Percentiles rank a stretch among this genome's conserved stretches.
These are phyloP conservation scores for Nymphalis io DNA, from an alignment of 1,140 invertebrate genomes.

Conservation along the genomic window DNA sequence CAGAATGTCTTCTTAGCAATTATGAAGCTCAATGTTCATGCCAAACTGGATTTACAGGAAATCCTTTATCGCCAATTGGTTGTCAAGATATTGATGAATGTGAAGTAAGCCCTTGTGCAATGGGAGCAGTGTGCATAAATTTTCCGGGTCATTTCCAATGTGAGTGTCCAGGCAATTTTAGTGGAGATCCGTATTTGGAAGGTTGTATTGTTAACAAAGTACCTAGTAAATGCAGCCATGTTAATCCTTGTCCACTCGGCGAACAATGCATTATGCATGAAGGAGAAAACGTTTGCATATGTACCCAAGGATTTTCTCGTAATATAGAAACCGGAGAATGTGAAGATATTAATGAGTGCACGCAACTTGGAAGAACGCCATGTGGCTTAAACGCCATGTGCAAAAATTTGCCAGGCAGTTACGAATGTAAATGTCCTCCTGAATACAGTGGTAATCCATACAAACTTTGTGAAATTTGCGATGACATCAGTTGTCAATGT, in stretches of 20 bases:
- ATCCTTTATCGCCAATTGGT: conserved; percentile 84
- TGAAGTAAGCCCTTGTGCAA: conserved; percentile 87
- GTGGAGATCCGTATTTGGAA: conserved; percentile 85
- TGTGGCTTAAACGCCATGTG: conserved; percentile 94
- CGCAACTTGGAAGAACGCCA: conserved; percentile 86
- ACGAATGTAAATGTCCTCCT: conserved; percentile 93
- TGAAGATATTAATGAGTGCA: conserved; percentile 94
- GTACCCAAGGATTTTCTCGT: conserved; percentile 90
- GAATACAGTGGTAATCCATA: conserved; percentile 95
- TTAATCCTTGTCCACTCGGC: conserved; percentile 89
- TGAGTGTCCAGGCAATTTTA: conserved; percentile 90
- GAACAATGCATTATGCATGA: conserved; percentile 92
- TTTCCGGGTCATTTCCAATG: conserved; percentile 92
- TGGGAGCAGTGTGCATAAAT: conserved; percentile 93
- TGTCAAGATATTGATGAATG: conserved; percentile 95
- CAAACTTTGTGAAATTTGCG: conserved; percentile 91
- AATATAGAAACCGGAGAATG: conserved; percentile 87
- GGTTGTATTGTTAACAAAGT: conserved; percentile 86
- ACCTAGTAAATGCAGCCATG: conserved; percentile 85
- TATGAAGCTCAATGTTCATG: conserved; percentile 92
- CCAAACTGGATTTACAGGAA: conserved; percentile 87
- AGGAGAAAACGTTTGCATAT: conserved; percentile 91
- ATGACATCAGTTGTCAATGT: conserved; percentile 91
- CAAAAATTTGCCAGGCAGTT: conserved; percentile 96
- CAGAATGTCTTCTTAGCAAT: conserved; percentile 93